Percentiles rank a stretch among this genome's conserved stretches.
phyloP scores from a whole-genome alignment of 2,888 invertebrate species.

The Rhingia rostrata region DNA sequence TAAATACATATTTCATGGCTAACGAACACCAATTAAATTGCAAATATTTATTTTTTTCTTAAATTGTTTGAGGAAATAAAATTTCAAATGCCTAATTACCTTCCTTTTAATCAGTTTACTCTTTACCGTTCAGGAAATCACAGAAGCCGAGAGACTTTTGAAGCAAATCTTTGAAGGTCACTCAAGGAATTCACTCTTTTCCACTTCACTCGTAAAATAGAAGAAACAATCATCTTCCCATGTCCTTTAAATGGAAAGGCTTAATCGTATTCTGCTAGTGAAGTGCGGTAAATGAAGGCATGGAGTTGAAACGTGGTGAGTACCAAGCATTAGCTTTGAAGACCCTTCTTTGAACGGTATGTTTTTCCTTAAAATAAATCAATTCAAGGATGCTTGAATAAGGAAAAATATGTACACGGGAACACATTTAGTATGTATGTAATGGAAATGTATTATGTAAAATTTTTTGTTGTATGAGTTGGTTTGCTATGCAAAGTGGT shows the following conservation, averaged over 20 bases:
- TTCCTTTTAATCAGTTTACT: too few species aligned
- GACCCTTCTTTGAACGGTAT: conserved; percentile 12
- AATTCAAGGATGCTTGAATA: conserved; percentile 23
- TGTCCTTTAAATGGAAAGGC: conserved; percentile 28
- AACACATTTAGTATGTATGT: too few species aligned
- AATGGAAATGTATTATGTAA: too few species aligned
- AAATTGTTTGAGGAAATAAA: too few species aligned
- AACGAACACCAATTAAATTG: too few species aligned
- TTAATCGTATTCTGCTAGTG: conserved; percentile 41
- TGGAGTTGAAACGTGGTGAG: neutral
- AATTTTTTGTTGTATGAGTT: neutral
- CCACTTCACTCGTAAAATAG: conserved; percentile 25
- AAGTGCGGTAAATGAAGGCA: neutral
- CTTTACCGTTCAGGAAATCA: neutral
- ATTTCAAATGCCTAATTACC: too few species aligned
- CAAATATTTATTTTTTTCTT: too few species aligned
- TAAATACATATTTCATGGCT: too few species aligned
- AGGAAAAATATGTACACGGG: neutral
- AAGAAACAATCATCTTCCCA: conserved; percentile 3
- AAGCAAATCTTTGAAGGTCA: conserved; percentile 10
- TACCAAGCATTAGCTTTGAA: neutral
- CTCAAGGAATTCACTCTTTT: conserved; percentile 32
- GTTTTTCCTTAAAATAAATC: conserved; percentile 11
- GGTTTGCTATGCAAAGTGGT: conserved; percentile 42
- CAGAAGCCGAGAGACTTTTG: neutral